A percentile compares a stretch with the other conserved stretches of the same genome.
Evolutionary conservation across 53 echinoderm and acorn worm species (phyloP).

Genomic region (Echinarachnius parma): DNA sequence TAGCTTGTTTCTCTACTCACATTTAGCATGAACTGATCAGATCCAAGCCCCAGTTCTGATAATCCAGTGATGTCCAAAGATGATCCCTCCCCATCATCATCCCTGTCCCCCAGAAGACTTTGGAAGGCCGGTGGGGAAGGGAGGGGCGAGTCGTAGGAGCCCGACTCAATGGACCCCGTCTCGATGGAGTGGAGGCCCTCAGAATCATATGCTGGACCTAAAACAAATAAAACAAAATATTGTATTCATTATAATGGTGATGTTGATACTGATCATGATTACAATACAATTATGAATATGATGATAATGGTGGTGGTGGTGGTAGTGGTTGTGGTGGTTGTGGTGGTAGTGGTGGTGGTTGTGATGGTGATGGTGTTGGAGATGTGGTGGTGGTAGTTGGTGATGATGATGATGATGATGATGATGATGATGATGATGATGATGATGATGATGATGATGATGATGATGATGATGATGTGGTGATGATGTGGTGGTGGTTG

Average conservation of each 20-base stretch:
- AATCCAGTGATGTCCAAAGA: slow-evolving; percentile 17
- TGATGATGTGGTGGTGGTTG: not conserved
- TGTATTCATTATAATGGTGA: too few relatives aligned
- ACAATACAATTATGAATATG: too few relatives aligned
- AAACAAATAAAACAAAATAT: not conserved
- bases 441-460: not conserved
- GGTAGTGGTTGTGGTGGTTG: too few relatives aligned
- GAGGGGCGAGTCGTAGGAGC: not conserved
- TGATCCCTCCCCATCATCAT: slow-evolving; percentile 4
- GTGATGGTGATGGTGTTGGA: too few relatives aligned
- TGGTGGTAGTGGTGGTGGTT: too few relatives aligned
- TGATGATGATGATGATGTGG: slow-evolving; percentile 1
- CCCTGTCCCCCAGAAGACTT: slow-evolving; percentile 4
- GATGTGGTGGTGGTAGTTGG: too few relatives aligned
- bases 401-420: not conserved
- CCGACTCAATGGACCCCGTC: slow-evolving; percentile 26
- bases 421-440: slow-evolving; percentile 2
- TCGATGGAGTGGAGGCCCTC: slow-evolving; percentile 25
- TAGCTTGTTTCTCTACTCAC: too few relatives aligned
- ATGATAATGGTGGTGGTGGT: too few relatives aligned
- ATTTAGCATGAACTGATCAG: not conserved
- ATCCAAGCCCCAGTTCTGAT: slow-evolving; percentile 18
- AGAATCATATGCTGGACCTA: slow-evolving; percentile 12
- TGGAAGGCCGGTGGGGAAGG: slow-evolving; percentile 31
- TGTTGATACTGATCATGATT: too few relatives aligned